A percentile compares a stretch with the other conserved stretches of the same genome.
These are phyloP conservation scores for Okapia johnstoni DNA, from an alignment of 2,113 vertebrate species.

Conservation along the genomic window DNA sequence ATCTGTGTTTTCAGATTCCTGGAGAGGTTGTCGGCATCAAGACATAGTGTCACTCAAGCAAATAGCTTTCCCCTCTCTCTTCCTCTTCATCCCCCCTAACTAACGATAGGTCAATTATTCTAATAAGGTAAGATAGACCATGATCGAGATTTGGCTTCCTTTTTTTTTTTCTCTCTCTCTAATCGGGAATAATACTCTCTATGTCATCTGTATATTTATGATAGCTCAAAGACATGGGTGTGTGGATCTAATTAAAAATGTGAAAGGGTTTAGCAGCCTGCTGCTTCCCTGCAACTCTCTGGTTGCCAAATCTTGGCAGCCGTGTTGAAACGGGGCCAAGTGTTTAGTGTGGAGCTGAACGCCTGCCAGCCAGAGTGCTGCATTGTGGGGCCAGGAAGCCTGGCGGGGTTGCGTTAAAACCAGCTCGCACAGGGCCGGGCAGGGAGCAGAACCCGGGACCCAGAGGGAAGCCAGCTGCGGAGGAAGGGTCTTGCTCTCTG, in stretches of 20 bases:
- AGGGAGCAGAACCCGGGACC: constrained; percentile 63
- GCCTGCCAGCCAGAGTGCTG: constrained; percentile 90
- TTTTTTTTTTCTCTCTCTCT: constrained; percentile 39
- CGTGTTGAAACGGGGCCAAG: constrained; percentile 96
- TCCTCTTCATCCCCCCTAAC: constrained; percentile 37
- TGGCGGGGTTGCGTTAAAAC: constrained; percentile 75
- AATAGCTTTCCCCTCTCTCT: neutral
- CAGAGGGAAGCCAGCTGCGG: constrained; percentile 53
- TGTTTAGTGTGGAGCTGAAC: constrained; percentile 97
- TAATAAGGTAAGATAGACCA: constrained; percentile 78
- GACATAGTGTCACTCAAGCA: constrained; percentile 25
- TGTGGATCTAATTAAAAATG: constrained; percentile 99
- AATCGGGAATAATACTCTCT: constrained; percentile 89
- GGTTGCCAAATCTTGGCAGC: constrained; percentile 97
- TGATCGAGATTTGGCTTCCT: constrained; percentile 59
- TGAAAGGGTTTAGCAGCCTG: constrained; percentile 98
- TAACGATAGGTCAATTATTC: constrained; percentile 79
- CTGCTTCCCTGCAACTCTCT: constrained; percentile 90
- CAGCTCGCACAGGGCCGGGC: constrained; percentile 71
- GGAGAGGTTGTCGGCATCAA: neutral
- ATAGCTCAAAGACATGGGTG: constrained; percentile 99
- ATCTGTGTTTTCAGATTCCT: constrained; percentile 25
- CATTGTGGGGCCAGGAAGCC: constrained; percentile 89
- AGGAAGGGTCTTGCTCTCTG: neutral
- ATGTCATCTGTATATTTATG: constrained; percentile 97